Conservation (phyloP, 2,888 invertebrate species). For the Miltochrista miniata region DNA sequence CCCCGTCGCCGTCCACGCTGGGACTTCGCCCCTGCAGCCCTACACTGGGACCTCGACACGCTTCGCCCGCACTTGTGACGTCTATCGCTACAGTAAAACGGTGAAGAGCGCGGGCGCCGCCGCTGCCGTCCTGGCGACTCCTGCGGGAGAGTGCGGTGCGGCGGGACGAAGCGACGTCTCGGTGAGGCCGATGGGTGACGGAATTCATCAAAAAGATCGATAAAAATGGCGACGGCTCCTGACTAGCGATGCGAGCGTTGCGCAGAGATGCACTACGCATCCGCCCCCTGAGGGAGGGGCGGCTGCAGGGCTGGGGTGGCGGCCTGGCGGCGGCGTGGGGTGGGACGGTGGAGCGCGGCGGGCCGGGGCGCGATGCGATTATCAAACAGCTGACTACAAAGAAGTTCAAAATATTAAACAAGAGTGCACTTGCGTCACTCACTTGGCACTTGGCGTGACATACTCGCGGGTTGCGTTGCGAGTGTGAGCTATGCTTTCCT, state of each 20-base stretch:
- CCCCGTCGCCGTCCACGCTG: constrained; percentile 29
- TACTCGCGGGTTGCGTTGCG: too few species aligned
- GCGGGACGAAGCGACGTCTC: constrained; percentile 20
- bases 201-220: constrained; percentile 54
- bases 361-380: constrained; percentile 48
- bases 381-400: constrained; percentile 75
- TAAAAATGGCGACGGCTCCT: constrained; percentile 56
- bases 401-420: constrained; percentile 48
- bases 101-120: constrained; percentile 10
- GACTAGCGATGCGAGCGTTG: constrained; percentile 47
- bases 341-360: constrained; percentile 14
- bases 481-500: too few species aligned
- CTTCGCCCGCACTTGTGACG: constrained; percentile 1
- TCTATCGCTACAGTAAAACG: background rate
- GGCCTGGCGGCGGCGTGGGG: background rate
- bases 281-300: constrained; percentile 11
- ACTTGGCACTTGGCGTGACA: constrained; percentile 1
- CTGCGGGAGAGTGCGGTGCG: constrained; percentile 9
- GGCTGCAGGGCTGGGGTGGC: background rate
- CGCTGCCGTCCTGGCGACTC: constrained; percentile 15
- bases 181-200: constrained; percentile 29
- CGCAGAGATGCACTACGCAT: constrained; percentile 61
- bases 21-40: constrained; percentile 10
- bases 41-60: background rate
- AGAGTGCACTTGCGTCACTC: constrained; percentile 10